Percentiles rank a stretch among this genome's conserved stretches.
phyloP scores from a whole-genome alignment of 2,113 vertebrate genomes.

The human region GRCh38 chr9:74298501-74299000 shows the following conservation, averaged over 20 bases:
- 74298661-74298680: neutral
- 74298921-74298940: neutral
- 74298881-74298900: neutral
- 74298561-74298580: slow-evolving; percentile 1
- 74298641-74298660: neutral
- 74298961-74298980: neutral
- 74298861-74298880: neutral
- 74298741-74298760: slow-evolving; percentile 5
- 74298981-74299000: neutral
- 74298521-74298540: slow-evolving; percentile 31
- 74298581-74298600: slow-evolving; percentile 2
- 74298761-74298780: neutral
- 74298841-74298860: neutral
- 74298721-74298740: neutral
- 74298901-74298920: neutral
- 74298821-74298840: neutral
- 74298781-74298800: neutral
- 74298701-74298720: neutral
- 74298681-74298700: slow-evolving; percentile 16
- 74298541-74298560: slow-evolving; percentile 36
- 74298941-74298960: neutral
- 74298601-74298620: slow-evolving; percentile 36
- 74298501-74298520: neutral
- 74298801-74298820: neutral
- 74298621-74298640: neutral